Percentiles rank a stretch among this genome's conserved stretches.
Evolutionary conservation across 2,888 invertebrate genomes (phyloP).

Genomic region (Amphiduros pacificus): DNA sequence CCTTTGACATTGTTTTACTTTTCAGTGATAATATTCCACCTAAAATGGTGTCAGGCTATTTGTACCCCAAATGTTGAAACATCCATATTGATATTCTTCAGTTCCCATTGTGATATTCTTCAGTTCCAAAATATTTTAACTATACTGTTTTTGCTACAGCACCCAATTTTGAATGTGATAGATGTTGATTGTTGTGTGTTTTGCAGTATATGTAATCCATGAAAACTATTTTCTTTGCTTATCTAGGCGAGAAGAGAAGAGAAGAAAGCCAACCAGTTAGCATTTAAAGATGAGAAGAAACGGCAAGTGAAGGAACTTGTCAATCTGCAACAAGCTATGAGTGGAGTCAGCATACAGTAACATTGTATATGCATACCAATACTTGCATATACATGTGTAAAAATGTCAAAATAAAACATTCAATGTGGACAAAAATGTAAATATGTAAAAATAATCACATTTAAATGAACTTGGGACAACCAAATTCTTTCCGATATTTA

Average conservation of each 20-base stretch:
- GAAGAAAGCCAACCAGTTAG: constrained; percentile 53
- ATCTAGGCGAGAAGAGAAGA: constrained; percentile 52
- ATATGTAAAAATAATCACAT: too few relatives aligned
- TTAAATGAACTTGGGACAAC: too few relatives aligned
- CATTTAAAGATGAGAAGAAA: constrained; percentile 50
- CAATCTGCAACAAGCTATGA: constrained; percentile 42
- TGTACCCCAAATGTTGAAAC: too few relatives aligned
- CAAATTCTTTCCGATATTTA: too few relatives aligned
- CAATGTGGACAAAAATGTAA: too few relatives aligned
- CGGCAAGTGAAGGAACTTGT: constrained; percentile 44
- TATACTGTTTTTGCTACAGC: too few relatives aligned
- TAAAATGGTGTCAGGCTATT: too few relatives aligned
- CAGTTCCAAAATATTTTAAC: background rate
- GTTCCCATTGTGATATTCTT: background rate
- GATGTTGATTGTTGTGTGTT: too few relatives aligned
- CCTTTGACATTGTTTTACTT: too few relatives aligned
- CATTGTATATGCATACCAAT: background rate
- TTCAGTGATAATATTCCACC: too few relatives aligned
- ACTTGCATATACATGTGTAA: background rate
- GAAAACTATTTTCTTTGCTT: background rate
- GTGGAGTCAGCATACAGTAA: constrained; percentile 38
- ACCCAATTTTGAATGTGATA: too few relatives aligned
- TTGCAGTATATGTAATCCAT: background rate
- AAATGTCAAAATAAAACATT: too few relatives aligned
- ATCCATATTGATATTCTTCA: background rate